These are phyloP conservation scores for Hypena proboscidalis DNA, from an alignment of 2,888 invertebrate genomes.

Conservation along the genomic window DNA sequence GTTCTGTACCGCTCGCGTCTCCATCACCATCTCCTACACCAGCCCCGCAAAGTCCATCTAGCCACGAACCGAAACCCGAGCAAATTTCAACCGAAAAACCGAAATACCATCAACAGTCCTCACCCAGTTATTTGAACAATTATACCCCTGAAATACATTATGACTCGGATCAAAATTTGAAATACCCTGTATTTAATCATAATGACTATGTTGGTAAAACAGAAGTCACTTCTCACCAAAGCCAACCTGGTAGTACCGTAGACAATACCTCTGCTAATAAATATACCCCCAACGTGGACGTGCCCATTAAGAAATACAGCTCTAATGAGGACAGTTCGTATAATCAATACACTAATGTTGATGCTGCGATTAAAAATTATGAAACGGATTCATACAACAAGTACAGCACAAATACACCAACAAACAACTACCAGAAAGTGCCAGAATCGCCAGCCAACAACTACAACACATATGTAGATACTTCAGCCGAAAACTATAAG, in stretches of 20 bases:
- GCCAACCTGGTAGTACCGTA: conserved; percentile 38
- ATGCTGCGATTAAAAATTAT: conserved; percentile 10
- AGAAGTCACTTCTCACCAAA: conserved; percentile 43
- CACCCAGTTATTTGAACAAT: conserved; percentile 66
- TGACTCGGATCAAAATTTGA: conserved; percentile 60
- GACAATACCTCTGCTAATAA: conserved; percentile 6
- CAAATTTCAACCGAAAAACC: conserved; percentile 60
- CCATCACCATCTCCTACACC: conserved; percentile 41
- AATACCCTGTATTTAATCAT: conserved; percentile 60
- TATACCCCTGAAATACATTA: conserved; percentile 76
- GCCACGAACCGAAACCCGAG: conserved; percentile 47
- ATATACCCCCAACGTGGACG: conserved; percentile 2
- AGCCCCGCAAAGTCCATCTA: conserved; percentile 40
- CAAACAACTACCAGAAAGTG: conserved; percentile 22
- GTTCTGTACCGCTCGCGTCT: conserved; percentile 42
- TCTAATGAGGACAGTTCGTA: conserved; percentile 24
- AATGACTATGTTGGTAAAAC: conserved; percentile 60
- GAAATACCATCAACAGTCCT: conserved; percentile 57
- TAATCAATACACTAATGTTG: conserved; percentile 3
- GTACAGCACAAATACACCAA: conserved; percentile 21
- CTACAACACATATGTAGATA: conserved; percentile 30
- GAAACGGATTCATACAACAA: conserved; percentile 11
- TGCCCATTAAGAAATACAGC: conserved; percentile 12
- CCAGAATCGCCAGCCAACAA: conserved; percentile 13
- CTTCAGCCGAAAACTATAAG: conserved; percentile 31